These are phyloP conservation scores for Leptinotarsa texana DNA, from an alignment of 1,140 invertebrate genomes.

Conservation along the genomic window DNA sequence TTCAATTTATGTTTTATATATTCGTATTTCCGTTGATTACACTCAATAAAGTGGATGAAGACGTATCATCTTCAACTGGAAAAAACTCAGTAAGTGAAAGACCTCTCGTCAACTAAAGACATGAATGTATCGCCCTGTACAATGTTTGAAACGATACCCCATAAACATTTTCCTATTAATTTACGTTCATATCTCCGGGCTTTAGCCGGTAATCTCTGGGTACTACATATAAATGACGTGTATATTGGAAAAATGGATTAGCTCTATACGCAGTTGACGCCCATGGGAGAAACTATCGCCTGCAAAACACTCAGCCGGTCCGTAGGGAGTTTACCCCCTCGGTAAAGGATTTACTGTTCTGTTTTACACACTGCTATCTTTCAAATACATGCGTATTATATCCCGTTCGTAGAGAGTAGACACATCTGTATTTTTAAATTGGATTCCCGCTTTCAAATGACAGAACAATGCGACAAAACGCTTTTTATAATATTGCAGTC, in stretches of 20 bases:
- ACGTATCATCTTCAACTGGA: no score
- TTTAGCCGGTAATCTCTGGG: slow-evolving; percentile 36
- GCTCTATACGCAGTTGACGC: slow-evolving; percentile 36
- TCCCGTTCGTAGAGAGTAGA: slow-evolving; percentile 9
- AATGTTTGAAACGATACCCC: neutral
- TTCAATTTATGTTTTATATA: no score
- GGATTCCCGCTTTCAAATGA: slow-evolving; percentile 12
- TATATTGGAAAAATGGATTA: slow-evolving; percentile 52
- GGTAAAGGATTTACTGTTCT: slow-evolving; percentile 43
- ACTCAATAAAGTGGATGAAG: no score
- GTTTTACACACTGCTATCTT: slow-evolving; percentile 32
- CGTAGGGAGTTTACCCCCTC: slow-evolving; percentile 41
- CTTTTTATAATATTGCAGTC: slow-evolving; percentile 21
- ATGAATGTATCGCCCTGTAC: neutral
- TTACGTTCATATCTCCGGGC: slow-evolving; percentile 35
- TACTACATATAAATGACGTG: slow-evolving; percentile 49
- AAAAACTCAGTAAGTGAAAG: neutral
- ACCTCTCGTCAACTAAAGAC: neutral
- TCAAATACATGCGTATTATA: slow-evolving; percentile 28
- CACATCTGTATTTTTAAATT: slow-evolving; percentile 31
- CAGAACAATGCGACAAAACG: slow-evolving; percentile 15
- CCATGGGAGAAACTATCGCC: slow-evolving; percentile 47
- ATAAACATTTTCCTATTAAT: slow-evolving; percentile 24
- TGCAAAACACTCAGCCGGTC: slow-evolving; percentile 43
- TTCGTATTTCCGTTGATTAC: no score